Conservation (phyloP, 1,140 invertebrate genomes). For the Drosophila serrata region DNA sequence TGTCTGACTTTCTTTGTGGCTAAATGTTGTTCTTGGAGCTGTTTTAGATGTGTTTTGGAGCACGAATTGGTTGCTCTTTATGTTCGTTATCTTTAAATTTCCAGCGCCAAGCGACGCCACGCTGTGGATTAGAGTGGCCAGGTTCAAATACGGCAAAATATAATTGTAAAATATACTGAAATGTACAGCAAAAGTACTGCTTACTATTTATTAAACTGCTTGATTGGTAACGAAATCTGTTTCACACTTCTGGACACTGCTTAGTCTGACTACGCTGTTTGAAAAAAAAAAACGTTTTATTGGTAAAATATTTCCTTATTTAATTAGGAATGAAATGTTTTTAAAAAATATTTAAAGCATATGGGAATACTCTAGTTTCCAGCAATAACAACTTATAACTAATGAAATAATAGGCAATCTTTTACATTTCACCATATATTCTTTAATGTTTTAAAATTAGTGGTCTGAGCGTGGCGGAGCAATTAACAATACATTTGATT, state of each 20-base stretch:
- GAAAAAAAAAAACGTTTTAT: background rate
- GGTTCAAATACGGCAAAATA: background rate
- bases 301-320: too few species aligned
- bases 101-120: constrained; percentile 72
- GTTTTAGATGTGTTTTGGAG: background rate
- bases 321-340: too few species aligned
- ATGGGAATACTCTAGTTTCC: background rate
- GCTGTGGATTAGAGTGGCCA: constrained; percentile 44
- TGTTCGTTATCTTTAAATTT: constrained; percentile 68
- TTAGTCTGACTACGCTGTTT: background rate
- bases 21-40: background rate
- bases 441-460: background rate
- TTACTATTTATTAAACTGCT: too few species aligned
- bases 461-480: background rate
- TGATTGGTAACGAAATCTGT: too few species aligned
- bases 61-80: constrained; percentile 4
- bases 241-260: background rate
- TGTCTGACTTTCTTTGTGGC: constrained; percentile 10
- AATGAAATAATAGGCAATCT: background rate
- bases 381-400: background rate
- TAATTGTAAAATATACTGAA: background rate
- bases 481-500: background rate
- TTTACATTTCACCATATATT: background rate
- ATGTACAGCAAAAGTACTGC: too few species aligned
- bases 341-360: too few species aligned